These are phyloP conservation scores for Percopsis omiscomaycus DNA, from an alignment of 2,797 vertebrate species.

Conservation along the genomic window DNA sequence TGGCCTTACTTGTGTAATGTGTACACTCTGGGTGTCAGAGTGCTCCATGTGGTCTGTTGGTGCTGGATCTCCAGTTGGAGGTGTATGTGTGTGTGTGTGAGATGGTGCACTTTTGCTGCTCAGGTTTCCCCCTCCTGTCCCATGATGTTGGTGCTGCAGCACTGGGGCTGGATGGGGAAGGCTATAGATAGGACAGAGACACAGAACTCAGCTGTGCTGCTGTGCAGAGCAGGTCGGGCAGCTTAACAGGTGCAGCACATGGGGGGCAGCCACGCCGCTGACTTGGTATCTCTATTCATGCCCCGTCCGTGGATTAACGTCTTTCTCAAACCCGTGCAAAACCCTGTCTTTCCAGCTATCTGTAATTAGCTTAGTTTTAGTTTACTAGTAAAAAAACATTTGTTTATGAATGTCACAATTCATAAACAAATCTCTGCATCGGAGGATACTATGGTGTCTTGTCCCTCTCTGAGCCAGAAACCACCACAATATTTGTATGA, in stretches of 20 bases:
- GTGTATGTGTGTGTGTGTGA: constrained; percentile 35
- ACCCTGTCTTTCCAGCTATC: neutral
- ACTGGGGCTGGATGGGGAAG: constrained; percentile 47
- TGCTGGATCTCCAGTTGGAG: neutral
- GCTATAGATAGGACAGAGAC: constrained; percentile 81
- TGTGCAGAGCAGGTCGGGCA: constrained; percentile 72
- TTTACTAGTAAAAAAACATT: too few species aligned
- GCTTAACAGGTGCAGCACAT: constrained; percentile 73
- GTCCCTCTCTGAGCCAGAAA: too few species aligned
- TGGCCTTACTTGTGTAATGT: too few species aligned
- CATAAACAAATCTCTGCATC: too few species aligned
- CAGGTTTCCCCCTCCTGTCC: constrained; percentile 53
- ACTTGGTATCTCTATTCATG: constrained; percentile 8
- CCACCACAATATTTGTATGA: too few species aligned
- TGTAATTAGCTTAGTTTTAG: too few species aligned
- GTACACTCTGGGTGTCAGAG: neutral
- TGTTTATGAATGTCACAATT: too few species aligned
- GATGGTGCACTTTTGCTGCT: constrained; percentile 50
- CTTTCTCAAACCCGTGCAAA: constrained; percentile 18
- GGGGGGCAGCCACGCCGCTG: constrained; percentile 33
- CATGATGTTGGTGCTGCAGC: constrained; percentile 46
- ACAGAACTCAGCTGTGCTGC: constrained; percentile 74
- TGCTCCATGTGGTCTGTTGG: constrained; percentile 21
- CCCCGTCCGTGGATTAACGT: neutral
- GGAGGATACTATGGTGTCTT: too few species aligned